Base-by-base conservation (phyloP, 2,113 vertebrate genomes). In the Barnardius zonarius region DNA sequence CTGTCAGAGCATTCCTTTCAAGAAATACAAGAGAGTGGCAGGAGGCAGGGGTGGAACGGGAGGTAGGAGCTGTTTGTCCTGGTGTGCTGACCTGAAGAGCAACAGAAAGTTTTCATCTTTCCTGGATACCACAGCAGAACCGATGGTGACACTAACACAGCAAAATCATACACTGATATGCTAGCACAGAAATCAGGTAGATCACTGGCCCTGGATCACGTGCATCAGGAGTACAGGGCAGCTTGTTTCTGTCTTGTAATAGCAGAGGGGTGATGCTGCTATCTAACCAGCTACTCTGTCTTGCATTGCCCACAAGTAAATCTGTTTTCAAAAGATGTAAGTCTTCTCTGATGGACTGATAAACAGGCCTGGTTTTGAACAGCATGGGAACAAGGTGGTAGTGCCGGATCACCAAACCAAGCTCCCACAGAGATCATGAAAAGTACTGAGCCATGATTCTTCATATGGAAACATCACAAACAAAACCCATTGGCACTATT, bases 201-300 rank as follows among this genome's bases (percentile, higher is more conserved):
- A 16, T 37, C 64, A 28, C 31, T 63, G 35, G 4, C 33, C 51
- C 59, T 46, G 28, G 3, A 6, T 0, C 61, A 16, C 4, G 0
- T n/a, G 8, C 7, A 7, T 31, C 18, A 51, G 19, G 51, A 91
- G 41, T 14, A 31, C 11, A 37, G 46, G 18, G 14, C 20, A 73
- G 19, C 17, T 84, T 0, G 0, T 7, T 93, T 59, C 63, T 24
- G 12, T 49, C 59, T 43, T 51, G 25, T 0, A 1, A 6, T 8
- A 67, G 63, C 48, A 39, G 39, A 48, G 27, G 30, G 16, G 8
- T 63, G 61, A 69, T 55, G 14, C 16, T 74, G 33, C 14, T 30
- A 14, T 19, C 30, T 64, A 67, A 39, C 33, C 54, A 92, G 27
- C 3, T 12, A 7, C 23, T 51, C 27, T 66, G 12, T n/a, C 46